These are phyloP conservation scores for Notodonta dromedarius DNA, from an alignment of 2,888 invertebrate genomes.

Conservation along the genomic window DNA sequence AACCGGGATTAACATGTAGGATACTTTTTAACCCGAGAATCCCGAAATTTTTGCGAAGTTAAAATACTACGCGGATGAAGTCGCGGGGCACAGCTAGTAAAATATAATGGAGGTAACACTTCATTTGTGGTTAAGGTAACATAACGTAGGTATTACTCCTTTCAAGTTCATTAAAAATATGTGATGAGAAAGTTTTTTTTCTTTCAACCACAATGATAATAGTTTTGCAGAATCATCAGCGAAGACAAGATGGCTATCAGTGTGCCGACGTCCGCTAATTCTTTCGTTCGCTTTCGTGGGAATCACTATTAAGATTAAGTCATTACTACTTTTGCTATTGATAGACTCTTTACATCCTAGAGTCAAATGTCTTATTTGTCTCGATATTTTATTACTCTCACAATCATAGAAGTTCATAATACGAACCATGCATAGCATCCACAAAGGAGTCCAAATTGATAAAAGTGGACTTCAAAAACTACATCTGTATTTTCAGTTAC, in stretches of 20 bases:
- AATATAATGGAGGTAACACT: too few relatives aligned
- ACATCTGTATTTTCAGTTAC: too few relatives aligned
- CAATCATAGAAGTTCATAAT: background rate
- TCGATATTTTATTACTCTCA: background rate
- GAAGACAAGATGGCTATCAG: slow-evolving; percentile 21
- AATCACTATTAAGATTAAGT: slow-evolving; percentile 16
- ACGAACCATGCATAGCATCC: too few relatives aligned
- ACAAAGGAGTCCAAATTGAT: too few relatives aligned
- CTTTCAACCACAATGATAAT: slow-evolving; percentile 5
- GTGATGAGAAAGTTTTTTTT: slow-evolving; percentile 5
- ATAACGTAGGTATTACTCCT: too few relatives aligned
- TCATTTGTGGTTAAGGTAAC: too few relatives aligned
- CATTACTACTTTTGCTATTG: slow-evolving; percentile 7
- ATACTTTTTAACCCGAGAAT: too few relatives aligned
- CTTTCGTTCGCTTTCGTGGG: slow-evolving; percentile 22
- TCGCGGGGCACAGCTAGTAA: too few relatives aligned
- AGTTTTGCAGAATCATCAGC: slow-evolving; percentile 27
- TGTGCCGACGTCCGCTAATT: slow-evolving; percentile 19
- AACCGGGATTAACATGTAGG: too few relatives aligned
- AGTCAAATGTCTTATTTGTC: background rate
- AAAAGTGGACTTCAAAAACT: too few relatives aligned
- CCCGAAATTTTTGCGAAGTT: too few relatives aligned
- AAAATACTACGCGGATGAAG: too few relatives aligned
- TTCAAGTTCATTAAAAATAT: background rate
- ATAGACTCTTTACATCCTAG: background rate